Conservation (phyloP, 2,113 vertebrate genomes). For the Chaenogobius annularis region DNA sequence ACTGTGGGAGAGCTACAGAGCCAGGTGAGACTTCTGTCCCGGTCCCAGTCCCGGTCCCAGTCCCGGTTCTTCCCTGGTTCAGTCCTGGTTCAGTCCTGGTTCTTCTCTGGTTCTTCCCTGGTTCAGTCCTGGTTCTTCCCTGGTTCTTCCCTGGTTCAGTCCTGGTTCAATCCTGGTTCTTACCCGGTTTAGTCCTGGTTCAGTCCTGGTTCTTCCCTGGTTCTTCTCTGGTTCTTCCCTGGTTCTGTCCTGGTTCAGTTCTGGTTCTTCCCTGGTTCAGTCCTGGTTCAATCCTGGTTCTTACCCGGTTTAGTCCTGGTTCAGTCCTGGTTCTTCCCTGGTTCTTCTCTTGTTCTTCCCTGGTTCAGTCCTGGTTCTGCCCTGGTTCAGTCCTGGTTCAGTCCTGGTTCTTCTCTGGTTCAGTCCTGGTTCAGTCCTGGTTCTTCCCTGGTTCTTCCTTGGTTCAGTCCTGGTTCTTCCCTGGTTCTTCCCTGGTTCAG, state of each 20-base stretch:
- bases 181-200: too few species aligned
- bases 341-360: not conserved
- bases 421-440: not conserved
- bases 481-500: not conserved
- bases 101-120: not conserved
- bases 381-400: not conserved
- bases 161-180: too few species aligned
- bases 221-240: too few species aligned
- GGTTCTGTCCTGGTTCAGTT: too few species aligned
- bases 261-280: too few species aligned
- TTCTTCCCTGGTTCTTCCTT: not conserved
- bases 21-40: slow-evolving; percentile 73
- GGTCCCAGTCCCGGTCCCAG: too few species aligned
- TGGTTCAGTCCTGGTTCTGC: not conserved
- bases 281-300: too few species aligned
- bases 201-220: too few species aligned
- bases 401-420: not conserved
- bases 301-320: too few species aligned
- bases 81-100: not conserved
- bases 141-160: too few species aligned
- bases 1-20: slow-evolving; percentile 86
- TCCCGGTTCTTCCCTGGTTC: too few species aligned
- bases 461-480: not conserved
- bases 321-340: not conserved
- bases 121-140: not conserved